Evolutionary conservation across 1,140 invertebrate genomes (phyloP).

Genomic region (Zaprionus camerounensis): DNA sequence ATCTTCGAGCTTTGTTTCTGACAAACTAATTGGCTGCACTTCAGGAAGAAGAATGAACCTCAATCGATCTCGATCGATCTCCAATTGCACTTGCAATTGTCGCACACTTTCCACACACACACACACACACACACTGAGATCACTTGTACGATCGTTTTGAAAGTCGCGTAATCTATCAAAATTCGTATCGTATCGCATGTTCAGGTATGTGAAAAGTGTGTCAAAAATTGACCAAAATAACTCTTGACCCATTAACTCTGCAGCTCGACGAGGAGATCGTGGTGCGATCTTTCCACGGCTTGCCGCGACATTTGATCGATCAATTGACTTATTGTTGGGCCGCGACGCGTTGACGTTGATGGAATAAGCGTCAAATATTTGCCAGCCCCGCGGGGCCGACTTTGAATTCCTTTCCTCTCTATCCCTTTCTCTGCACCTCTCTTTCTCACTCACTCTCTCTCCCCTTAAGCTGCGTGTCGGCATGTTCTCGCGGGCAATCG

Average conservation of each 20-base stretch:
- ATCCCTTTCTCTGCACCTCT: background rate
- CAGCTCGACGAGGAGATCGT: constrained; percentile 6
- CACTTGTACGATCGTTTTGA: constrained; percentile 24
- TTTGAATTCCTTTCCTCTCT: constrained; percentile 24
- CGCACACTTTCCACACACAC: constrained; percentile 4
- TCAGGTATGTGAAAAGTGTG: constrained; percentile 48
- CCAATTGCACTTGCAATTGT: constrained; percentile 30
- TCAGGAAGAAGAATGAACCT: constrained; percentile 56
- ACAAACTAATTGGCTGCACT: constrained; percentile 78
- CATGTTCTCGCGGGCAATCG: constrained; percentile 23
- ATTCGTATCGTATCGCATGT: background rate
- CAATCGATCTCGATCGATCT: constrained; percentile 35
- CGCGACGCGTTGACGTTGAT: constrained; percentile 44
- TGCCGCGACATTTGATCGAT: constrained; percentile 73
- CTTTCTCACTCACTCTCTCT: background rate
- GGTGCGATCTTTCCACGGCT: constrained; percentile 52
- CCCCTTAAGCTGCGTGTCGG: constrained; percentile 6
- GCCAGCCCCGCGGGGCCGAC: constrained; percentile 53
- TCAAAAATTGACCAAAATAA: constrained; percentile 70
- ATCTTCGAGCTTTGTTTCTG: constrained; percentile 67
- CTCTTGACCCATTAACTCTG: constrained; percentile 67
- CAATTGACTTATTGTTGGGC: constrained; percentile 55
- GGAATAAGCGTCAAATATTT: constrained; percentile 66
- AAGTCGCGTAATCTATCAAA: constrained; percentile 38
- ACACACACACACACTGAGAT: constrained; percentile 1